phyloP scores from a whole-genome alignment of 2,113 vertebrate genomes.

The Lepus europaeus region DNA sequence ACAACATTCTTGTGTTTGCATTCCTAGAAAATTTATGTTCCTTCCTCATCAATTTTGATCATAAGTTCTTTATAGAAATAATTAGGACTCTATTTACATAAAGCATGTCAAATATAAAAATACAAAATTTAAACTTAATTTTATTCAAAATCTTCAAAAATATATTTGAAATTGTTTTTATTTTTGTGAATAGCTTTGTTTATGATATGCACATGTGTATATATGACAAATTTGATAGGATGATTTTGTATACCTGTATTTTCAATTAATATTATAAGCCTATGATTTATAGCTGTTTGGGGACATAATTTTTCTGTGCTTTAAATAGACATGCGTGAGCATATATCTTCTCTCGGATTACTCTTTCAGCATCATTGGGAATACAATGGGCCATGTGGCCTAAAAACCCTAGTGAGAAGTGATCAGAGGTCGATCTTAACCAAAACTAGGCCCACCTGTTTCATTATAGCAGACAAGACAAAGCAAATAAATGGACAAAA shows the following conservation, averaged over 20 bases:
- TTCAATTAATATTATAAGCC: neutral
- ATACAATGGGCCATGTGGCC: neutral
- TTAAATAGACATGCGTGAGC: neutral
- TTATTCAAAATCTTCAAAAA: neutral
- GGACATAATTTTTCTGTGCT: neutral
- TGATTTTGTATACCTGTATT: neutral
- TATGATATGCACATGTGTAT: neutral
- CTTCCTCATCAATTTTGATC: neutral
- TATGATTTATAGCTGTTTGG: neutral
- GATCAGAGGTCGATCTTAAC: neutral
- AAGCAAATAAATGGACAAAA: neutral
- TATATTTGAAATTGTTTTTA: neutral
- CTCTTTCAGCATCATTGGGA: neutral
- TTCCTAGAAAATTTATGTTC: neutral
- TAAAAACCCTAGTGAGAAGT: neutral
- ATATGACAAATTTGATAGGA: neutral
- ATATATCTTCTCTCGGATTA: neutral
- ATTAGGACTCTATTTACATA: neutral
- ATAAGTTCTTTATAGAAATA: neutral
- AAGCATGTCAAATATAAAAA: neutral
- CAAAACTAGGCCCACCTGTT: neutral
- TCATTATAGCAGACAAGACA: neutral
- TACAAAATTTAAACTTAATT: constrained; percentile 7
- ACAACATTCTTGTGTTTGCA: neutral
- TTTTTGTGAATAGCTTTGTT: neutral